Evolutionary conservation across 2,113 vertebrate genomes (phyloP).

Genomic region (Carettochelys insculpta): DNA sequence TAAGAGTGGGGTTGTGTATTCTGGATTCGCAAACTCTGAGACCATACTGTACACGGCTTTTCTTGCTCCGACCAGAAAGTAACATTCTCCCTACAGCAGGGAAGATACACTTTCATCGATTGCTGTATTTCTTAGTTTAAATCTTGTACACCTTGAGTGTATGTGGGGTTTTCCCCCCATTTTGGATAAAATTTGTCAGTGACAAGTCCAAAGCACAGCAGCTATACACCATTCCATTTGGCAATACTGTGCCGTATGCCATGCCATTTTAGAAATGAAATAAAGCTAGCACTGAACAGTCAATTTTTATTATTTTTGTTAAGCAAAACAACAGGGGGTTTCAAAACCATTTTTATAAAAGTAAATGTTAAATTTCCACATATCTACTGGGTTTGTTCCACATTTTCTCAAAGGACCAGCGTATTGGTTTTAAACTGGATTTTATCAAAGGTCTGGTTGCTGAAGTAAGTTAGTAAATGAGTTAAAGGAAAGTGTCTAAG

Average conservation of each 20-base stretch:
- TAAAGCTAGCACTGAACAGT: conserved; percentile 1
- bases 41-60: background rate
- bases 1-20: no score
- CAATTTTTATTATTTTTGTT: background rate
- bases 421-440: background rate
- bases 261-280: conserved; percentile 10
- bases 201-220: background rate
- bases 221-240: background rate
- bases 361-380: background rate
- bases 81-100: background rate
- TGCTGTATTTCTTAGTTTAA: background rate
- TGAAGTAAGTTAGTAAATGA: background rate
- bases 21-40: no score
- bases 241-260: background rate
- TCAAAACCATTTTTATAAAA: background rate
- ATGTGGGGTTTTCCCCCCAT: background rate
- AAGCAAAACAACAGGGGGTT: background rate
- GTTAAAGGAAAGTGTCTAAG: background rate
- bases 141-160: background rate
- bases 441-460: background rate
- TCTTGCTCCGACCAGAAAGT: background rate
- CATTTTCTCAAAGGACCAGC: background rate
- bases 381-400: background rate
- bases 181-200: background rate
- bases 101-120: background rate